phyloP scores from a whole-genome alignment of 2,888 invertebrate species.

The Drosophila phalerata region DNA sequence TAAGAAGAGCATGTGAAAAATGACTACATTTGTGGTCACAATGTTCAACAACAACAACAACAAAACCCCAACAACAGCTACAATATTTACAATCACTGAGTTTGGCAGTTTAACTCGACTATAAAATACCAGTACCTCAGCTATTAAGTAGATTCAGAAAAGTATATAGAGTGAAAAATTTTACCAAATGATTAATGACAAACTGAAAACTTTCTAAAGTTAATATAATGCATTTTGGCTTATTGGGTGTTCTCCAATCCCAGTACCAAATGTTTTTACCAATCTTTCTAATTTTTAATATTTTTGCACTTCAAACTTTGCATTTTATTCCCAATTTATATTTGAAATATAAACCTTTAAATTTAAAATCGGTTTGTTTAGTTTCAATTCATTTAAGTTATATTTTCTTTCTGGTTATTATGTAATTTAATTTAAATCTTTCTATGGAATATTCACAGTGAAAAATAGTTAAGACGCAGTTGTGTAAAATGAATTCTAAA shows the following conservation, averaged over 20 bases:
- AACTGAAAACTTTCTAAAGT: too few relatives aligned
- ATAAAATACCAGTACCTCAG: not conserved
- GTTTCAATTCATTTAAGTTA: not conserved
- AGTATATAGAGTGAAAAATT: too few relatives aligned
- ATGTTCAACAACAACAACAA: constrained; percentile 25
- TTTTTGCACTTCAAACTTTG: too few relatives aligned
- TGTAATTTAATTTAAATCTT: not conserved
- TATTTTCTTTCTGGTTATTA: not conserved
- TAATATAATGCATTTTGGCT: too few relatives aligned
- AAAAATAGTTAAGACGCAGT: too few relatives aligned
- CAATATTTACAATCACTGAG: constrained; percentile 9
- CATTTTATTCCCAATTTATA: too few relatives aligned
- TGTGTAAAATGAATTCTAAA: not conserved
- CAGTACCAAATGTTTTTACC: too few relatives aligned
- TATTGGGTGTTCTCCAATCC: too few relatives aligned
- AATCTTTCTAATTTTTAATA: too few relatives aligned
- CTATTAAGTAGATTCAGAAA: not conserved
- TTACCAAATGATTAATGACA: too few relatives aligned
- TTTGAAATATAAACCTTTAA: not conserved
- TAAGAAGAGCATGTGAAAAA: constrained; percentile 53
- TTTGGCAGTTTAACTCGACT: constrained; percentile 7
- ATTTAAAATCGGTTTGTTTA: not conserved
- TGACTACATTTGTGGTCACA: constrained; percentile 19
- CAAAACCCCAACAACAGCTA: constrained; percentile 25
- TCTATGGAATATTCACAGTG: too few relatives aligned